phyloP scores from a whole-genome alignment of 2,113 vertebrate species.

The Rallus limicola region DNA sequence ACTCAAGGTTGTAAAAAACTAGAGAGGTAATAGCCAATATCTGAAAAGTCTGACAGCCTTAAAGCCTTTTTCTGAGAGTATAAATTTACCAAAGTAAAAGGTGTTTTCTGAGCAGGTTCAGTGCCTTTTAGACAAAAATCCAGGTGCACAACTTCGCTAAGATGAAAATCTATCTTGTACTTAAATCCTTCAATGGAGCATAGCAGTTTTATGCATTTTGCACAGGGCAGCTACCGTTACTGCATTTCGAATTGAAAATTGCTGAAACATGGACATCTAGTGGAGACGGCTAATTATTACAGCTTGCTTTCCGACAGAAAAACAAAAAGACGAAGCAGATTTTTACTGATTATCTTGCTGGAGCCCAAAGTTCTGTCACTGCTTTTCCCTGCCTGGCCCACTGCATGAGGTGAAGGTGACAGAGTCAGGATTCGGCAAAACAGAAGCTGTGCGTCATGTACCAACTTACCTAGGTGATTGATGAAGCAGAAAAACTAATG shows the following conservation, averaged over 20 bases:
- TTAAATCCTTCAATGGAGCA: background rate
- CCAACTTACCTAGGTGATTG: background rate
- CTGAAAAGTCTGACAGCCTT: background rate
- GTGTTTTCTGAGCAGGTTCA: background rate
- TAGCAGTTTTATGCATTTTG: background rate
- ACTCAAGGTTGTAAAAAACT: background rate
- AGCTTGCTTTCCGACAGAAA: background rate
- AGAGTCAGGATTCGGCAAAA: background rate
- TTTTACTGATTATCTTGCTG: background rate
- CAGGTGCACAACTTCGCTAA: background rate
- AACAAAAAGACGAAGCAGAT: background rate
- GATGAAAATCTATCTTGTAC: background rate
- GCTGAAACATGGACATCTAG: slow-evolving; percentile 76
- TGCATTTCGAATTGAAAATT: background rate
- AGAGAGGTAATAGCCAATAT: background rate
- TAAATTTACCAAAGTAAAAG: background rate
- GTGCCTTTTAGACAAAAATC: background rate
- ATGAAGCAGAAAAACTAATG: slow-evolving; percentile 35
- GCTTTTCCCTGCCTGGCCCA: background rate
- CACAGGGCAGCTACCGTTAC: background rate
- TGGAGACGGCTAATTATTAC: background rate
- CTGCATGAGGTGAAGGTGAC: background rate
- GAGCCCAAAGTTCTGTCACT: background rate
- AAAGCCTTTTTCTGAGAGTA: background rate
- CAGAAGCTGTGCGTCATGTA: background rate